Evolutionary conservation across 2,888 invertebrate species (phyloP).

Genomic region (Dyspetes luteomarginatus): DNA sequence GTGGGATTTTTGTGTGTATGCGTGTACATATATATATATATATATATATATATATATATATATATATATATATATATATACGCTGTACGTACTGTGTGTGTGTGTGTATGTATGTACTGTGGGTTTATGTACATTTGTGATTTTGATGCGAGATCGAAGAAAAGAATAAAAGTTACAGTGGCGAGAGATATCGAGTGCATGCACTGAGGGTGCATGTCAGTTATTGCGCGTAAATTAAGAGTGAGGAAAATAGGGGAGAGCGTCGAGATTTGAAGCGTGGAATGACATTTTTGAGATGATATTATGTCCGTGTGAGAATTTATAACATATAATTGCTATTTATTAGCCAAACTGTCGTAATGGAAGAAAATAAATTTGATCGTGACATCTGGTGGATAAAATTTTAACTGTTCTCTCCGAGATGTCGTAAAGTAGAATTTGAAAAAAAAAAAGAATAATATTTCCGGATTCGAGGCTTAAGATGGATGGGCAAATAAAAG

Average conservation of each 20-base stretch:
- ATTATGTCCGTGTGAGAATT: not conserved
- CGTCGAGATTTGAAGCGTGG: constrained; percentile 11
- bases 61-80: no score
- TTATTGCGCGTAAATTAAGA: constrained; percentile 29
- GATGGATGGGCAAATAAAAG: no score
- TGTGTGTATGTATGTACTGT: not conserved
- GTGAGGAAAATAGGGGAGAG: not conserved
- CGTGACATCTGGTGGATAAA: not conserved
- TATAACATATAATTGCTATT: constrained; percentile 16
- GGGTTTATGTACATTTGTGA: not conserved
- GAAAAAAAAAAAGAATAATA: no score
- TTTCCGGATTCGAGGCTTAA: no score
- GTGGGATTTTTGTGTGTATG: constrained; percentile 18
- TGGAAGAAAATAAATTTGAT: constrained; percentile 1
- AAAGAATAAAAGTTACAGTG: constrained; percentile 1
- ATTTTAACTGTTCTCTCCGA: not conserved
- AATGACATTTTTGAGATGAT: not conserved
- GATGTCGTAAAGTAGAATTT: not conserved
- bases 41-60: no score
- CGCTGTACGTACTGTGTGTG: no score
- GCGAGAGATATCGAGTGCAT: not conserved
- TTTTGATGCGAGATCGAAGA: no score
- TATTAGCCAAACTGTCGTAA: constrained; percentile 1
- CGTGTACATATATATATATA: no score
- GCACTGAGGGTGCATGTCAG: not conserved